phyloP scores from a whole-genome alignment of 2,797 vertebrate genomes.

The Spinus olivaceus region DNA sequence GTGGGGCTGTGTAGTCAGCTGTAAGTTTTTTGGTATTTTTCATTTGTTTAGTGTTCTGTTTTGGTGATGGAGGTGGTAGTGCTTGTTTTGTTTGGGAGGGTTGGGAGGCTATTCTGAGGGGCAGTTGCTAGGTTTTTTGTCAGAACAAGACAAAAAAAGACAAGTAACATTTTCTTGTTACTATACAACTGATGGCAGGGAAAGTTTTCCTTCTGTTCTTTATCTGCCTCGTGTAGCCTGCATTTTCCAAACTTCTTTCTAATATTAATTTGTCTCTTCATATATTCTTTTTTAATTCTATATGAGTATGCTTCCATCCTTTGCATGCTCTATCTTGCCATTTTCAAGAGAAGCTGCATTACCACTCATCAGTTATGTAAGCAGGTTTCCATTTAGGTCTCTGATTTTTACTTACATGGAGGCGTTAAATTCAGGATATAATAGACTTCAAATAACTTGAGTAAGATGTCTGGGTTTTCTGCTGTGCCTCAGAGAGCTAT shows the following conservation, averaged over 20 bases:
- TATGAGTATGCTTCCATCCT: background rate
- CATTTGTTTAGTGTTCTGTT: background rate
- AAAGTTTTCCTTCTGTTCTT: background rate
- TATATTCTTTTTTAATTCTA: background rate
- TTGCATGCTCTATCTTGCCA: background rate
- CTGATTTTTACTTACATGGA: background rate
- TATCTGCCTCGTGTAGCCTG: background rate
- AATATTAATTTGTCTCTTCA: background rate
- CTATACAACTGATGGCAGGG: background rate
- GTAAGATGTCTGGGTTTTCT: background rate
- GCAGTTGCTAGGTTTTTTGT: rapidly evolving
- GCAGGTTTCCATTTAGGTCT: background rate
- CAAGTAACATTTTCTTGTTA: background rate
- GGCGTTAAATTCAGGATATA: background rate
- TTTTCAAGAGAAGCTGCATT: background rate
- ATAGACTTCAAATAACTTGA: background rate
- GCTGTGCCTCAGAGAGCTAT: background rate
- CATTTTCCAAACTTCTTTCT: background rate
- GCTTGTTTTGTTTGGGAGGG: background rate
- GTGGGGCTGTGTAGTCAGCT: background rate
- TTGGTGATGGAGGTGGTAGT: background rate
- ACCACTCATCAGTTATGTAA: background rate
- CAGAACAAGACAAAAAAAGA: background rate
- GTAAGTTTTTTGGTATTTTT: background rate
- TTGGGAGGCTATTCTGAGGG: background rate